Base-by-base conservation (phyloP, 2,888 invertebrate species). In the Scaptomyza cyrtandrae region DNA sequence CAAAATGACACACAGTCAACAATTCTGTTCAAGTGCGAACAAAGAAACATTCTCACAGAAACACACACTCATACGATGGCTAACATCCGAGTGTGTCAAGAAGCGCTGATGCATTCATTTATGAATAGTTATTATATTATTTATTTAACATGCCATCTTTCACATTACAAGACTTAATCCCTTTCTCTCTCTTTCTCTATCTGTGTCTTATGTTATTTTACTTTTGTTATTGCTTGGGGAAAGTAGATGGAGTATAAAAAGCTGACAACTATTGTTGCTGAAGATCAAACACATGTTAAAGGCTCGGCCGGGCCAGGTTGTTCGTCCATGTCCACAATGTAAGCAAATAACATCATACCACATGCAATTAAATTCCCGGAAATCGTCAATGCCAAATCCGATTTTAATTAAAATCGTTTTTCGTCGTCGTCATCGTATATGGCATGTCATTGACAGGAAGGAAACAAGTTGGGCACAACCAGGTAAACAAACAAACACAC, bases 351-450 rank as follows among this genome's bases (percentile, higher is more conserved):
- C 72, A 73, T 62, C 72, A 71, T 62, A 68, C 70, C 69, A 82
- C 80, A 85, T 76, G 74, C 88, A 85, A 89, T 85, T 85, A 82
- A 88, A 73, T 75, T 70, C 63, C 71, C 77, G 89, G 83, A 85
- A 89, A 86, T 86, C 86, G 88, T 82, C 80, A 73, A 79, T 75
- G 68, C 85, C 68, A 79, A 86, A 86, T 89, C 88, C 86, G 88
- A 89, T 89, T 89, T 85, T 85, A 85, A 85, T 85, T 85, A 85
- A 85, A 85, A 85, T 73, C 86, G 74, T 75, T 87, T 71, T 70
- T 65, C 37, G 13, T 13, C 35, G 4, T 35, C 35, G 33, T 13
- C 35, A n/a, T 13, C 41, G 37, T 78, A 58, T 37, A 58, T 64
- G 78, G 68, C 75, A 79, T 79, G 71, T 77, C 80, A 66, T 69